Evolutionary conservation across 2,113 vertebrate species (phyloP).

Genomic region (Takifugu flavidus): DNA sequence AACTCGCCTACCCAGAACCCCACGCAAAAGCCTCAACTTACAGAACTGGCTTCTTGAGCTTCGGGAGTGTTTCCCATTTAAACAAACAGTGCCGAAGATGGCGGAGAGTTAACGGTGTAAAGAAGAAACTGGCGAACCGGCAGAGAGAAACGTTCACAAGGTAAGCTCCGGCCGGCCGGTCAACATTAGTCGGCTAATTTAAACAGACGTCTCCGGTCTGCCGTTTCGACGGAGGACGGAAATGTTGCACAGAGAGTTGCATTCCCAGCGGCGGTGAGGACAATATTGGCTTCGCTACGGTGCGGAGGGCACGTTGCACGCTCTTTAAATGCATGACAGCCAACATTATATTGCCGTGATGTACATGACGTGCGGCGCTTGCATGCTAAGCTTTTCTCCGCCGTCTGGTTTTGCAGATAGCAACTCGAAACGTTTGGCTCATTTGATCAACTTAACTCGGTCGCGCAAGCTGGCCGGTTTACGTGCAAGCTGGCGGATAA

Average conservation of each 20-base stretch:
- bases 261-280: conserved; percentile 44
- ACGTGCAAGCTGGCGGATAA: conserved; percentile 37
- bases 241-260: conserved; percentile 48
- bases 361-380: neutral
- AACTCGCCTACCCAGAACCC: conserved; percentile 71
- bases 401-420: neutral
- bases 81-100: conserved; percentile 82
- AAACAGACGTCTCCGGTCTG: conserved; percentile 42
- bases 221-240: conserved; percentile 41
- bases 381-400: neutral
- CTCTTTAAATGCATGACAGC: conserved; percentile 53
- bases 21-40: conserved; percentile 58
- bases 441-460: conserved; percentile 49
- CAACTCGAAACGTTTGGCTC: neutral
- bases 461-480: conserved; percentile 21
- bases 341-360: conserved; percentile 1
- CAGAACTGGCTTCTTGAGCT: conserved; percentile 76
- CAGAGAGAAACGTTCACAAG: conserved; percentile 39
- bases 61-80: conserved; percentile 81
- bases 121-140: conserved; percentile 68
- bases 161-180: conserved; percentile 38
- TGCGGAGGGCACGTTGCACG: conserved; percentile 55
- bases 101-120: conserved; percentile 79
- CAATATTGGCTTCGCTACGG: conserved; percentile 45
- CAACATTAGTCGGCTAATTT: neutral